Base-by-base conservation (phyloP, 2,888 invertebrate species). In the Athripsodes cinereus region DNA sequence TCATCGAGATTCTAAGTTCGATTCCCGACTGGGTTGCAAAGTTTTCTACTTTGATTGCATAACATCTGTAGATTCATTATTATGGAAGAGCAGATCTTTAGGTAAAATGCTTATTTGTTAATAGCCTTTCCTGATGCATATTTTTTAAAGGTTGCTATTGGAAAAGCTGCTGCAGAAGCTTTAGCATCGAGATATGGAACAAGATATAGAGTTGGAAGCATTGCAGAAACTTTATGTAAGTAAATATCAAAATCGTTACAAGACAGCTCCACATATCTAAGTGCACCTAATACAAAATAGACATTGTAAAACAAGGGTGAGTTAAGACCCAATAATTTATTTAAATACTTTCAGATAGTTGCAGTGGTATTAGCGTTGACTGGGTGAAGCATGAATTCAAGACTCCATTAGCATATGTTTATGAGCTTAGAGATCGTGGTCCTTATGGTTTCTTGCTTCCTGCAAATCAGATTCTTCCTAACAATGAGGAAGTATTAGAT, bases 371-470 rank as follows among this genome's bases (percentile, higher is more conserved):
- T 11, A 70, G 71, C 1, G 69, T 72, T 10, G 83, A 84, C 67
- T 84, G 81, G 78, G 81, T 76, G 0, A 78, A 77, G 61, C 80
- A 76, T 11, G 69, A 67, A 1, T 70, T 74, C 10, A 72, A 73
- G 2, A 71, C 80, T 11, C 76, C 78, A 40, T 71, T 82, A 26
- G 70, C 75, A 13, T 81, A 74, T 66, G 81, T 81, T 0, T 75
- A 81, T 54, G 84, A 85, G 66, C 72, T 85, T 21, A 74, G 86
- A 2, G 87, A 87, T 66, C 76, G 68, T 6, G 85, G 85, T 1
- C 66, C 68, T 2, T 76, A 78, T 68, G 87, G 86, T 0, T 87
- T 87, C 68, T 58, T 84, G 1, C 69, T 87, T 18, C 86, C 86
- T 0, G 70, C 81, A 0, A 71, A 73, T 1, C 77, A 81, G 66